Base-by-base conservation (phyloP, 2,113 vertebrate genomes). In the Penelope pileata region DNA sequence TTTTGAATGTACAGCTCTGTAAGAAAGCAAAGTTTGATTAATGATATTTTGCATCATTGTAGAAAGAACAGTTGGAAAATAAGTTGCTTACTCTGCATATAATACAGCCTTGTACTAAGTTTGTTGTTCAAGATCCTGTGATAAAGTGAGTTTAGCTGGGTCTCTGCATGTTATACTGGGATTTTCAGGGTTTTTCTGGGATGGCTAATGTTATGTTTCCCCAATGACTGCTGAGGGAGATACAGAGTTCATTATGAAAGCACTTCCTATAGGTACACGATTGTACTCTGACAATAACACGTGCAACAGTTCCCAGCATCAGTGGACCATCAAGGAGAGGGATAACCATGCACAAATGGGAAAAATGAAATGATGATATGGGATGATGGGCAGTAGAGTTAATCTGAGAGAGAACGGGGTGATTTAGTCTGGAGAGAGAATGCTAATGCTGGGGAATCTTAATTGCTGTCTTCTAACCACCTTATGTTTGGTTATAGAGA, bases 401-500 rank as follows among this genome's bases (percentile, higher is more conserved):
- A 36, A 36, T 24, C 62, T 78, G 66, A 59, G 58, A 29, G 59
- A 13, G 27, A 42, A 59, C 22, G 23, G 54, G 3, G 2, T 64
- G 34, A 16, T 30, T 53, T 69, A 56, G 59, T 16, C 29, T 77
- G 81, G 36, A 73, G 50, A 62, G 59, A 66, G 34, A 63, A 38
- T 64, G 60, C 19, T 56, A 9, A 43, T 59, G 74, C 8, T 29
- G 16, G 4, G 9, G 5, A 32, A 5, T 85, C n/a, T 53, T 51
- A 66, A 43, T 64, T 77, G 48, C 76, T 83, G 23, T 64, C 8
- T 47, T 64, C 16, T 60, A 3, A 34, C 90, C 40, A 15, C 5
- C 19, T 32, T 8, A 3, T 1, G 7, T 9, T 34, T 77, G 50
- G 6, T 58, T 54, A 11, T 0, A 23, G 59, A 14, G 16, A 12